These are phyloP conservation scores for Apocheima hispidaria DNA, from an alignment of 2,888 invertebrate species.

Conservation along the genomic window DNA sequence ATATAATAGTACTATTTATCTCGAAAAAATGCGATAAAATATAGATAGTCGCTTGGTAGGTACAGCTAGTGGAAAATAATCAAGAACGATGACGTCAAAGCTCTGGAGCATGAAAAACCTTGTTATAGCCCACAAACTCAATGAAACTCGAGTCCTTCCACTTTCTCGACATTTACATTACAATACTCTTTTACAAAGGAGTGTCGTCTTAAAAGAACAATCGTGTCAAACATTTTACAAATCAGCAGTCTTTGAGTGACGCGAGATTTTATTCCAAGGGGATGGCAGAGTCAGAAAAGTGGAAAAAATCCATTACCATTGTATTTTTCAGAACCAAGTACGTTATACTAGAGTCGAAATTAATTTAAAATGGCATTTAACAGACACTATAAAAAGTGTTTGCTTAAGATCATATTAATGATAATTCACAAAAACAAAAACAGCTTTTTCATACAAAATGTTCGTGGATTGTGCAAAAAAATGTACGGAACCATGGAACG, in stretches of 20 bases:
- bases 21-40: background rate
- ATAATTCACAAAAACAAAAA: too few species aligned
- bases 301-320: background rate
- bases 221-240: constrained; percentile 38
- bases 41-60: background rate
- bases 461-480: too few species aligned
- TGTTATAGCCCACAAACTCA: constrained; percentile 17
- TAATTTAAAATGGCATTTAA: too few species aligned
- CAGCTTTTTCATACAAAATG: too few species aligned
- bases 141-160: constrained; percentile 27
- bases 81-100: constrained; percentile 17
- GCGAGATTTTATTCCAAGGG: constrained; percentile 13
- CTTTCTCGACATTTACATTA: constrained; percentile 34
- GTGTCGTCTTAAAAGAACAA: constrained; percentile 34
- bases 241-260: constrained; percentile 41
- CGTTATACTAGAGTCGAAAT: too few species aligned
- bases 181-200: constrained; percentile 31
- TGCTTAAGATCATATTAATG: too few species aligned
- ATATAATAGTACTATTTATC: background rate
- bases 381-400: too few species aligned
- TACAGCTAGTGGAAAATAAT: background rate
- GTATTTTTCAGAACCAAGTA: background rate
- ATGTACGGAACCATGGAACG: too few species aligned
- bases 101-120: constrained; percentile 20
- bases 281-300: constrained; percentile 18